These are phyloP conservation scores for Takifugu bimaculatus DNA, from an alignment of 2,113 vertebrate genomes.

Conservation along the genomic window DNA sequence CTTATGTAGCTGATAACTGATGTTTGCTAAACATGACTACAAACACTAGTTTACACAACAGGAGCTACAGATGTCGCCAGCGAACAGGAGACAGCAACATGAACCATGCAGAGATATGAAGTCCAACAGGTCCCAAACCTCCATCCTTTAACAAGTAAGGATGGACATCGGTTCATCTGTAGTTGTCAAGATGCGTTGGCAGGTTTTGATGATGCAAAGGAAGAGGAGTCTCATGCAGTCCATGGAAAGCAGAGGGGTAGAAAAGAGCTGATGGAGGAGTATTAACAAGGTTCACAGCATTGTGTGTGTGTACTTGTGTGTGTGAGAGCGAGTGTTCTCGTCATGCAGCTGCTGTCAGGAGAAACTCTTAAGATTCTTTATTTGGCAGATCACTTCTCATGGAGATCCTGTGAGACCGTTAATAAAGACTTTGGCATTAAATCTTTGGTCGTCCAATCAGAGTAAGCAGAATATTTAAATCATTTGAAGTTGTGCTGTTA, in stretches of 20 bases:
- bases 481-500: background rate
- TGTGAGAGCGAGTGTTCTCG: background rate
- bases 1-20: slow-evolving; percentile 19
- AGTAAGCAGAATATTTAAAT: background rate
- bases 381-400: slow-evolving; percentile 42
- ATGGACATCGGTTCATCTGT: background rate
- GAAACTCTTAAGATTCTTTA: slow-evolving; percentile 25
- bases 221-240: slow-evolving; percentile 27
- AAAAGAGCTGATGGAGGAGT: background rate
- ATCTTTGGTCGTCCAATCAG: slow-evolving; percentile 6
- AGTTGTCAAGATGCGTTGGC: background rate
- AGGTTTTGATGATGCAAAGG: background rate
- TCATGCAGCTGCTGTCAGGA: slow-evolving; percentile 37
- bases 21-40: slow-evolving; percentile 23
- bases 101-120: slow-evolving; percentile 35
- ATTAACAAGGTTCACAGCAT: slow-evolving; percentile 35
- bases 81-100: slow-evolving; percentile 6
- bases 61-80: slow-evolving; percentile 22
- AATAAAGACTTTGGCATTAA: slow-evolving; percentile 48
- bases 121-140: background rate
- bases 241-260: background rate
- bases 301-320: slow-evolving; percentile 4
- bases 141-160: slow-evolving; percentile 1
- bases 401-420: slow-evolving; percentile 4
- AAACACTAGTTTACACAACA: slow-evolving; percentile 39